Conservation (phyloP, 2,113 vertebrate genomes). For the Tachysurus vachellii region DNA sequence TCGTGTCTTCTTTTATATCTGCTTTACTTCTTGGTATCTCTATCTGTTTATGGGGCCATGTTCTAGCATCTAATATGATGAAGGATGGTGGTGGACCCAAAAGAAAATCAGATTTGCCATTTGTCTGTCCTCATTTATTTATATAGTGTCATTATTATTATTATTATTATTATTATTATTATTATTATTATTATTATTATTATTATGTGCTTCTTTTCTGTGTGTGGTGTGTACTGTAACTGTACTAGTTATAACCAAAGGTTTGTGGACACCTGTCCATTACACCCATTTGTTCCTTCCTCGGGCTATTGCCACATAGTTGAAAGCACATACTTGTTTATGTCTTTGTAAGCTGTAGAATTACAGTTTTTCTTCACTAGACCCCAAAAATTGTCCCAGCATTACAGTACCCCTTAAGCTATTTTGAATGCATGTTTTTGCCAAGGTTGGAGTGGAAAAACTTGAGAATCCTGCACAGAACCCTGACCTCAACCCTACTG, state of each 20-base stretch:
- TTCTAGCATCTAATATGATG: not conserved
- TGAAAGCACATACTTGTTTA: not conserved
- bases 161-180: not conserved
- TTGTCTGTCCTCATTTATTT: not conserved
- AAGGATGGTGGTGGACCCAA: not conserved
- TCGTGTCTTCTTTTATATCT: not conserved
- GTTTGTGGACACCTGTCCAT: not conserved
- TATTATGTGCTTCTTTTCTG: not conserved
- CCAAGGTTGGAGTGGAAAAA: not conserved
- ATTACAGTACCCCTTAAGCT: not conserved
- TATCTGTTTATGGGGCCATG: not conserved
- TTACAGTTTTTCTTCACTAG: not conserved
- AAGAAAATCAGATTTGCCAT: not conserved
- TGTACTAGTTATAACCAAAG: not conserved
- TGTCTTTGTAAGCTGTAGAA: not conserved
- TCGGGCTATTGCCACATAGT: not conserved
- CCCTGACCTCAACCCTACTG: not conserved
- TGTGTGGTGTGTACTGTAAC: not conserved
- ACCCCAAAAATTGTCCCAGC: not conserved
- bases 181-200: conserved; percentile 15
- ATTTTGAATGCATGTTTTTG: not conserved
- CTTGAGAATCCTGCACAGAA: not conserved
- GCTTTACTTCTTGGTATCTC: not conserved
- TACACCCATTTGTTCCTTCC: not conserved
- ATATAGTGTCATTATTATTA: not conserved